Evolutionary conservation across 2,888 invertebrate species (phyloP).

Genomic region (Leptura quadrifasciata): DNA sequence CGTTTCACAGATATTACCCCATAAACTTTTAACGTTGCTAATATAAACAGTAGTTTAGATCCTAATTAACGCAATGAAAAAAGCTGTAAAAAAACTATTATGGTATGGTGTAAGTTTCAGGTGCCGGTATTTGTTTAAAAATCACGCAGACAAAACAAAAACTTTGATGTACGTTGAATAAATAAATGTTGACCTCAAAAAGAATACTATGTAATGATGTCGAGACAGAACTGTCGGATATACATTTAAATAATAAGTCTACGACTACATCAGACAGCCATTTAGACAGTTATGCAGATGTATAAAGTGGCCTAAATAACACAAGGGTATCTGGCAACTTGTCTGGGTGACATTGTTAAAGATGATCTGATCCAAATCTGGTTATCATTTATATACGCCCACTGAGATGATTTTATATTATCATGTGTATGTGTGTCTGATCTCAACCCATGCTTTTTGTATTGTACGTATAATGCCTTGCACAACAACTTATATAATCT

Average conservation of each 20-base stretch:
- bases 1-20: conserved; percentile 4
- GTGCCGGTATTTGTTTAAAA: conserved; percentile 20
- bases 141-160: conserved; percentile 43
- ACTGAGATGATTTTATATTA: conserved; percentile 41
- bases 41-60: conserved; percentile 12
- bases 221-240: conserved; percentile 15
- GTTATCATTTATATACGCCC: conserved; percentile 44
- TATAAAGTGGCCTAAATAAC: conserved; percentile 33
- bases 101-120: conserved; percentile 20
- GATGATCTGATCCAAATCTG: conserved; percentile 44
- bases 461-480: conserved; percentile 14
- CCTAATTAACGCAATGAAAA: conserved; percentile 8
- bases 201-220: conserved; percentile 31
- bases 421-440: conserved; percentile 38
- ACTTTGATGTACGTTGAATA: conserved; percentile 29
- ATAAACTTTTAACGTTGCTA: conserved; percentile 9
- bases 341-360: conserved; percentile 42
- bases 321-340: conserved; percentile 25
- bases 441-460: conserved; percentile 28
- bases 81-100: neutral
- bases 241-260: conserved; percentile 32
- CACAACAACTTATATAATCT: conserved; percentile 40
- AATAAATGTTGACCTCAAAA: conserved; percentile 26
- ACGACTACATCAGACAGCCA: conserved; percentile 34
- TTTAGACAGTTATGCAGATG: conserved; percentile 34